A percentile compares a stretch with the other conserved stretches of the same genome.
These are phyloP conservation scores for Numenius phaeopus DNA, from an alignment of 2,797 vertebrate genomes.

Conservation along the genomic window DNA sequence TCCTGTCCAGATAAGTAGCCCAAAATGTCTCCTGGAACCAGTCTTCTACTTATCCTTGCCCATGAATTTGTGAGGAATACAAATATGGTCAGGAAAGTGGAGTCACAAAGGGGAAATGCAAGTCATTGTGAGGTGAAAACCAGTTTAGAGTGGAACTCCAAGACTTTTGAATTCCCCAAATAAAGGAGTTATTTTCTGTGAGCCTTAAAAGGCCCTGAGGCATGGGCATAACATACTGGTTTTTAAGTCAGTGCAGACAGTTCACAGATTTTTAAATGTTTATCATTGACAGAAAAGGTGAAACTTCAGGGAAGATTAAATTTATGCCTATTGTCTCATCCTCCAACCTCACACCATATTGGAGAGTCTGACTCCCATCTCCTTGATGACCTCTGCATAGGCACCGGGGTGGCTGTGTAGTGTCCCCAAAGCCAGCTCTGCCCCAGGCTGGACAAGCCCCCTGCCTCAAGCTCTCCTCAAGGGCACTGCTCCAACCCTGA, in stretches of 20 bases:
- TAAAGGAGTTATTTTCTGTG: not conserved
- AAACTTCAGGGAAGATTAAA: not conserved
- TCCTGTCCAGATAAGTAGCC: not conserved
- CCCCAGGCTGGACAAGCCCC: not conserved
- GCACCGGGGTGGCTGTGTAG: not conserved
- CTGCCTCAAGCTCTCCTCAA: not conserved
- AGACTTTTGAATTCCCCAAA: not conserved
- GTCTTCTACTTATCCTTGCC: not conserved
- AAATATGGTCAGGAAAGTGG: not conserved
- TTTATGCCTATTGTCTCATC: not conserved
- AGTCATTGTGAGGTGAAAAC: not conserved
- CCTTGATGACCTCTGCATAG: not conserved
- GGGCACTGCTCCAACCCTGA: not conserved
- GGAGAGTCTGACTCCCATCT: not conserved
- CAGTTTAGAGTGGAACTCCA: not conserved
- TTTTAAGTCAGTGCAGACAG: not conserved
- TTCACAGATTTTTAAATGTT: not conserved
- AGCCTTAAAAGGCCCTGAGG: not conserved
- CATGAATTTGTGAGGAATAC: not conserved
- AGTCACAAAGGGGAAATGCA: not conserved
- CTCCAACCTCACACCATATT: not conserved
- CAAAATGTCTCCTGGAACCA: not conserved
- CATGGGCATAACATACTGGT: too few species aligned
- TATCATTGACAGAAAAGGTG: not conserved
- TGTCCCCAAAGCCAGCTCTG: not conserved